A percentile compares a stretch with the other conserved stretches of the same genome.
These are phyloP conservation scores for Chelonus formosanus DNA, from an alignment of 2,888 invertebrate species.

Conservation along the genomic window DNA sequence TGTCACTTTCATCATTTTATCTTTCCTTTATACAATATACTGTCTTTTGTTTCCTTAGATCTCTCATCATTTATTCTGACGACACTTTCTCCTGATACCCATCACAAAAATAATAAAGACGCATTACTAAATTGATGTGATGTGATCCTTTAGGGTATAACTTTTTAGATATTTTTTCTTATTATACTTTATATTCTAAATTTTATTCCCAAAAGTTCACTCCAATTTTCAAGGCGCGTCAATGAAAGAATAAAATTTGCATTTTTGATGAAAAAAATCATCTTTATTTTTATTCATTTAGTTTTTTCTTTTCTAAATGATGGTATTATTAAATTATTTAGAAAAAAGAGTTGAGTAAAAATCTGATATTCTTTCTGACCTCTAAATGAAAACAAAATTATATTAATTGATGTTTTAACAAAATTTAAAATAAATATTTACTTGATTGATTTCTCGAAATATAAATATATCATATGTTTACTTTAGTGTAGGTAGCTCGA, in stretches of 20 bases:
- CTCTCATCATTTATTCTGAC: conserved; percentile 2
- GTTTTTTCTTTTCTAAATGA: too few species aligned
- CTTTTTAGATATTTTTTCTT: background rate
- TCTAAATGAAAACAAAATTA: too few species aligned
- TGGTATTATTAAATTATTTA: too few species aligned
- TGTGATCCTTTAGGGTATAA: background rate
- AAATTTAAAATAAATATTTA: too few species aligned
- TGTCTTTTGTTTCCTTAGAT: conserved; percentile 1
- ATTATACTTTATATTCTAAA: background rate
- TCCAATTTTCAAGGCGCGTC: background rate
- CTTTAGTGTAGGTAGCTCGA: too few species aligned
- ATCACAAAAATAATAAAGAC: conserved; percentile 6
- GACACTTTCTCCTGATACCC: background rate
- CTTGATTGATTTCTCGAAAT: too few species aligned
- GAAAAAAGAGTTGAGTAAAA: too few species aligned
- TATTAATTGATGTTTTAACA: too few species aligned
- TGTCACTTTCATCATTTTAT: conserved; percentile 19
- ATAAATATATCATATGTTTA: too few species aligned
- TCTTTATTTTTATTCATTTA: too few species aligned
- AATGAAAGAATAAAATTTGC: background rate
- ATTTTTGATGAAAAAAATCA: background rate
- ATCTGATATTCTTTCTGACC: too few species aligned
- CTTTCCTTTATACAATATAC: conserved; percentile 16
- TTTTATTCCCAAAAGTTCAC: background rate
- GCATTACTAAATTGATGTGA: background rate